A percentile compares a stretch with the other conserved stretches of the same genome.
These are phyloP conservation scores for Thaleichthys pacificus DNA, from an alignment of 2,797 vertebrate genomes.

Conservation along the genomic window DNA sequence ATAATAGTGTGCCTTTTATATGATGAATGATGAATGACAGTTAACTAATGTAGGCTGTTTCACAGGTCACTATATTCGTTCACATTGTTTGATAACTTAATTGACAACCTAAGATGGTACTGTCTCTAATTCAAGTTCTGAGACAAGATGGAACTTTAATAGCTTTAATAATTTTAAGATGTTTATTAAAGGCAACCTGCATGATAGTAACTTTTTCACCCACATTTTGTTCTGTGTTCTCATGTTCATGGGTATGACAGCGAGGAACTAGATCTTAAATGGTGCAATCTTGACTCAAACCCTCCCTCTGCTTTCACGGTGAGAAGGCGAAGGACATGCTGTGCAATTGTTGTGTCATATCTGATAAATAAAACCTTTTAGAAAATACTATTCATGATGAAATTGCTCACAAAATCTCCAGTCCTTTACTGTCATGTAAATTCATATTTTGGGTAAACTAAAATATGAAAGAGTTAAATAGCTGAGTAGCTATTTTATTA, in stretches of 20 bases:
- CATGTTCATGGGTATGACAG: conserved; percentile 37
- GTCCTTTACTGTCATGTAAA: not conserved
- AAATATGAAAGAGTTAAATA: not conserved
- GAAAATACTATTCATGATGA: conserved; percentile 13
- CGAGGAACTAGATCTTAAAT: conserved; percentile 5
- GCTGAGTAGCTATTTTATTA: not conserved
- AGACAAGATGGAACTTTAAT: conserved; percentile 36
- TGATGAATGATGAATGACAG: conserved; percentile 34
- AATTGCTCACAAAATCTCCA: not conserved
- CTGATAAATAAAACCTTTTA: conserved; percentile 54
- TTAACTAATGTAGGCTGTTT: conserved; percentile 34
- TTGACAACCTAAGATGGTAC: conserved; percentile 9
- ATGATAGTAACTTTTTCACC: conserved; percentile 44
- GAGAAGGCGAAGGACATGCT: conserved; percentile 51
- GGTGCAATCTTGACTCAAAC: conserved; percentile 21
- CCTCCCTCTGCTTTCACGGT: conserved; percentile 30
- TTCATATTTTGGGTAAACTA: not conserved
- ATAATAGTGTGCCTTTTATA: conserved; percentile 54
- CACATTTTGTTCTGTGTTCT: conserved; percentile 36
- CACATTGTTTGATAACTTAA: conserved; percentile 24
- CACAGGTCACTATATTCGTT: conserved; percentile 39
- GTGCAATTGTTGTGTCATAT: conserved; percentile 55
- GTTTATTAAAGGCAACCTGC: conserved; percentile 46
- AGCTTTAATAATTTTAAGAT: conserved; percentile 23
- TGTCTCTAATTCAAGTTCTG: conserved; percentile 14